phyloP scores from a whole-genome alignment of 2,888 invertebrate species.

The Lasioglossum lativentre region DNA sequence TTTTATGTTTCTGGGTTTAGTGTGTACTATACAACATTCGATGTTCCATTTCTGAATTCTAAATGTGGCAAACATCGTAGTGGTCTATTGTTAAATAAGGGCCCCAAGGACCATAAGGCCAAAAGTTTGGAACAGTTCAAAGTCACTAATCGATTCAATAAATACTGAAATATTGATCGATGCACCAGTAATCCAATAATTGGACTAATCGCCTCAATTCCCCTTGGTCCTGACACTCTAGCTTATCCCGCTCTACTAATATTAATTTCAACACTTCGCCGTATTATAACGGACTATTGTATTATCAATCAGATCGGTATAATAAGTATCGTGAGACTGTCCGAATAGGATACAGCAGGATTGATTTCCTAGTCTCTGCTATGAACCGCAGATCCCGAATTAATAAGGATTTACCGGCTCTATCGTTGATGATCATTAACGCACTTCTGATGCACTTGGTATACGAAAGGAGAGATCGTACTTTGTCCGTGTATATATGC shows the following conservation, averaged over 20 bases:
- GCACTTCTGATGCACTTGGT: constrained; percentile 18
- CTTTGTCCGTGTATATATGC: background rate
- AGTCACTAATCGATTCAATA: background rate
- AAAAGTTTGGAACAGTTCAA: background rate
- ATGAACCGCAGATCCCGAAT: constrained; percentile 2
- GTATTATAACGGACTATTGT: background rate
- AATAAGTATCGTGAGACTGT: background rate
- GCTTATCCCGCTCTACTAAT: background rate
- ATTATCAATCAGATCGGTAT: background rate
- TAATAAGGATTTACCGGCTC: constrained; percentile 29
- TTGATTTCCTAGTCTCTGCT: constrained; percentile 27
- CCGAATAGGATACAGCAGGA: background rate
- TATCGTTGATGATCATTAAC: constrained; percentile 24
- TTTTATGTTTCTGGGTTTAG: background rate
- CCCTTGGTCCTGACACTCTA: background rate
- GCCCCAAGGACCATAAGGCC: too few relatives aligned
- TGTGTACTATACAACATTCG: background rate
- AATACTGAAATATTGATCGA: background rate
- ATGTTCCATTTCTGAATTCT: background rate
- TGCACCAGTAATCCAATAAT: background rate
- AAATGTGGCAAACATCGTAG: background rate
- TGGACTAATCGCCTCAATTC: background rate
- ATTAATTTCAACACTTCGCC: background rate
- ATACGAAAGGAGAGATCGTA: constrained; percentile 3
- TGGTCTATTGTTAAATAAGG: background rate